Percentiles rank a stretch among this genome's conserved stretches.
Evolutionary conservation across 2,888 invertebrate genomes (phyloP).

Genomic region (Noctua janthe): DNA sequence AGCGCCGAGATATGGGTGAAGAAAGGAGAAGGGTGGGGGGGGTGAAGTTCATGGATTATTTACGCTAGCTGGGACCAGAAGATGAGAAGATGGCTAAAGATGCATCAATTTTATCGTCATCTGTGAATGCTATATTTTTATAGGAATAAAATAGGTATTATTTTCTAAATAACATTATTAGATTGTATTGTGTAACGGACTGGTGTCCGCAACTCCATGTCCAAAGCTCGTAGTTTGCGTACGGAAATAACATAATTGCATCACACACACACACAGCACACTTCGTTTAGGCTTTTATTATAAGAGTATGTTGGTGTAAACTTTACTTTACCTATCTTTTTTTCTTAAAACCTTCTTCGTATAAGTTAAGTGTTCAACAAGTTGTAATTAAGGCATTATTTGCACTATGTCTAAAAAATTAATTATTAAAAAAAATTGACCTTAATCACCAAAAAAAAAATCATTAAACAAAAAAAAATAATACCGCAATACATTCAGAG

Average conservation of each 20-base stretch:
- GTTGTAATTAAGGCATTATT: not conserved
- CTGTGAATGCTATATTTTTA: not conserved
- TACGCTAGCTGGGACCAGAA: not conserved
- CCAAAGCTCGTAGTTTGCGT: too few species aligned
- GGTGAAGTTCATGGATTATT: slow-evolving; percentile 13
- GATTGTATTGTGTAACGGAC: too few species aligned
- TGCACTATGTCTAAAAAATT: not conserved
- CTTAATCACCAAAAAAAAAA: not conserved
- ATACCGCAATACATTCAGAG: not conserved
- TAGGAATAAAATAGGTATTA: too few species aligned
- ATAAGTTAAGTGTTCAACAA: not conserved
- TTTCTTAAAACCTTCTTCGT: not conserved
- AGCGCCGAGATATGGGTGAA: not conserved
- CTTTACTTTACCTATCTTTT: not conserved
- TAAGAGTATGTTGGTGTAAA: not conserved
- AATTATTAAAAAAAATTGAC: not conserved
- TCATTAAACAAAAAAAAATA: not conserved
- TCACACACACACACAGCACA: not conserved
- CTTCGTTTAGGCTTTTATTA: not conserved
- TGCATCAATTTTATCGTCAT: slow-evolving; percentile 4
- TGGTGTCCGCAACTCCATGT: too few species aligned
- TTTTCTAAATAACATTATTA: not conserved
- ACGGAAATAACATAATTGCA: too few species aligned
- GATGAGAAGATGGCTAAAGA: not conserved
- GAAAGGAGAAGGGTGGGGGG: not conserved